Conservation (phyloP, 2,113 vertebrate species). For the Sporophila hypoxantha region DNA sequence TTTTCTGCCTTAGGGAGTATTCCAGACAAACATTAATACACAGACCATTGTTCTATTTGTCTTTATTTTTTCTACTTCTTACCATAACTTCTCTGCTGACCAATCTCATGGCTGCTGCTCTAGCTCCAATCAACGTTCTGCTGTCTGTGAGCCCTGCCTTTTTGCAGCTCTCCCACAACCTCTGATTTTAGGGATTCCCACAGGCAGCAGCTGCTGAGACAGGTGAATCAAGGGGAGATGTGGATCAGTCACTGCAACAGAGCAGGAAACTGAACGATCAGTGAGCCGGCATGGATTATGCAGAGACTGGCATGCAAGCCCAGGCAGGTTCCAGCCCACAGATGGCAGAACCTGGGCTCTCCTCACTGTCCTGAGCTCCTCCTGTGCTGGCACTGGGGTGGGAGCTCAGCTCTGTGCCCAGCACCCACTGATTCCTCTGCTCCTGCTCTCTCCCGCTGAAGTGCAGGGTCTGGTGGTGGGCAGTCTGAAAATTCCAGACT, state of each 20-base stretch:
- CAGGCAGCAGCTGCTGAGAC: constrained; percentile 11
- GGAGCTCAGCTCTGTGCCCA: neutral
- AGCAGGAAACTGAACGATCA: constrained; percentile 20
- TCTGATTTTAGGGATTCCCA: too few relatives aligned
- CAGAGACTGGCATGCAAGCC: neutral
- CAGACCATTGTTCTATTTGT: too few relatives aligned
- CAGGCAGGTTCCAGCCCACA: neutral
- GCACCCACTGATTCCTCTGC: accelerated
- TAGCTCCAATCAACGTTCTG: too few relatives aligned
- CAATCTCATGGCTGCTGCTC: too few relatives aligned
- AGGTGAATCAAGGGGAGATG: neutral
- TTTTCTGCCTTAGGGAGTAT: too few relatives aligned
- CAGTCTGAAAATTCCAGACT: neutral
- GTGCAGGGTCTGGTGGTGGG: too few relatives aligned
- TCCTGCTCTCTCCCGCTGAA: neutral
- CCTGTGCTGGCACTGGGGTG: too few relatives aligned
- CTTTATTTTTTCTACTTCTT: too few relatives aligned
- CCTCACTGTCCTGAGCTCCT: neutral
- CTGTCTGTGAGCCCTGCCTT: too few relatives aligned
- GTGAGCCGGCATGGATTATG: neutral
- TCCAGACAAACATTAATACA: too few relatives aligned
- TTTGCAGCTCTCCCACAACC: too few relatives aligned
- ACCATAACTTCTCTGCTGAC: too few relatives aligned
- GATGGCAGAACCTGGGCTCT: neutral
- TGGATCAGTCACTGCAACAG: neutral